These are phyloP conservation scores for Augochlorella aurata DNA, from an alignment of 2,888 invertebrate species.

Conservation along the genomic window DNA sequence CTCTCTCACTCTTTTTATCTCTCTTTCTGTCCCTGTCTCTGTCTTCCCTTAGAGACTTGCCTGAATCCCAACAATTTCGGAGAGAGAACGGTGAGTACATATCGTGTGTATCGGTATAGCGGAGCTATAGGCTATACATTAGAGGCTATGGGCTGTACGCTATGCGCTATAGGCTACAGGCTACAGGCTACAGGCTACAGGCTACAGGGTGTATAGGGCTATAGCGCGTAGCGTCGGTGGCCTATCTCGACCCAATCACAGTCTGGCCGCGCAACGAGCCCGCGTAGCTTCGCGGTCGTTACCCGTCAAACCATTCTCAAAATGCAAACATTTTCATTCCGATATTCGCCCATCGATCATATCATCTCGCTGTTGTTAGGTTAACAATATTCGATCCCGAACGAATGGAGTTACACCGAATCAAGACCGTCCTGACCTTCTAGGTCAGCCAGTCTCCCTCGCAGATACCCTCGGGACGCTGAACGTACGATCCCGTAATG, in stretches of 20 bases:
- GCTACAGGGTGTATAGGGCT: no score
- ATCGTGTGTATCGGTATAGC: neutral
- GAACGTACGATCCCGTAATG: neutral
- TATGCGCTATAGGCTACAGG: no score
- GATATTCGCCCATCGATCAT: neutral
- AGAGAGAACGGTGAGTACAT: conserved; percentile 34
- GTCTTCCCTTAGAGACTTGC: conserved; percentile 42
- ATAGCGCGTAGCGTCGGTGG: no score
- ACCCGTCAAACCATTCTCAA: neutral
- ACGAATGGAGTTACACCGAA: neutral
- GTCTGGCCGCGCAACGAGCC: neutral
- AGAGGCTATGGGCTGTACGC: no score
- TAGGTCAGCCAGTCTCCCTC: neutral
- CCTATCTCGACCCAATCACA: neutral
- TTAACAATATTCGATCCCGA: neutral
- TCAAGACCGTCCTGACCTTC: neutral
- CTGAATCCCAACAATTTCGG: conserved; percentile 55
- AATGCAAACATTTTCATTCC: neutral
- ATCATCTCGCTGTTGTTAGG: neutral
- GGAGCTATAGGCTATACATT: neutral
- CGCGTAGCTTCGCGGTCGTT: neutral
- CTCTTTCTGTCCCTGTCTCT: neutral
- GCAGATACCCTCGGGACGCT: neutral
- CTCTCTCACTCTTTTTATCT: conserved; percentile 25
- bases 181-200: no score